phyloP scores from a whole-genome alignment of 2,113 vertebrate species.

The Anhinga rufa region DNA sequence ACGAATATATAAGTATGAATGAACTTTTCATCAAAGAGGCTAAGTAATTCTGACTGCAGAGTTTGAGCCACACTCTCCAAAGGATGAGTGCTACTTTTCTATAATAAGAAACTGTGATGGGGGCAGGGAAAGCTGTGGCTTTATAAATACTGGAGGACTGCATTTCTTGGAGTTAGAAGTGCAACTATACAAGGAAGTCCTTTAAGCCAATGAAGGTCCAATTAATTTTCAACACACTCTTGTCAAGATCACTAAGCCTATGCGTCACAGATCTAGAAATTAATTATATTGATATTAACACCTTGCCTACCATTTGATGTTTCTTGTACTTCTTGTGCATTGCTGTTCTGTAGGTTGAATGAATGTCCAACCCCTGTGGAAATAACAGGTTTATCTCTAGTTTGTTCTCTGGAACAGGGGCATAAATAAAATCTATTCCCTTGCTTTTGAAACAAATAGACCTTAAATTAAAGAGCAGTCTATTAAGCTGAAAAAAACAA shows the following conservation, averaged over 20 bases:
- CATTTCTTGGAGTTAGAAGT: background rate
- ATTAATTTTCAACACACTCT: background rate
- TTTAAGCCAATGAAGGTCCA: background rate
- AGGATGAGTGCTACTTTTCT: background rate
- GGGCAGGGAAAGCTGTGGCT: background rate
- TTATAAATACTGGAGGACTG: background rate
- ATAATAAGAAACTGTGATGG: background rate
- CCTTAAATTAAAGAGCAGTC: background rate
- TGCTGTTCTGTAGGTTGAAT: background rate
- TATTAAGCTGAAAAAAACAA: background rate
- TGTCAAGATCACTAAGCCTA: background rate
- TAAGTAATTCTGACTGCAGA: background rate
- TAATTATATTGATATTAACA: background rate
- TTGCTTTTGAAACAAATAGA: background rate
- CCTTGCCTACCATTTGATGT: background rate
- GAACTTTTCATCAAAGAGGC: background rate
- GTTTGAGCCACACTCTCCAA: background rate
- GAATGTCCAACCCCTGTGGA: background rate
- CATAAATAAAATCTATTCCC: background rate
- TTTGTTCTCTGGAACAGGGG: background rate
- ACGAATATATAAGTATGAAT: background rate
- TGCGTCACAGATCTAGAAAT: background rate
- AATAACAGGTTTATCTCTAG: background rate
- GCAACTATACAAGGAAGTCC: background rate
- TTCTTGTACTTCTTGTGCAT: background rate